These are phyloP conservation scores for Melieria picta DNA, from an alignment of 2,888 invertebrate species.

Conservation along the genomic window DNA sequence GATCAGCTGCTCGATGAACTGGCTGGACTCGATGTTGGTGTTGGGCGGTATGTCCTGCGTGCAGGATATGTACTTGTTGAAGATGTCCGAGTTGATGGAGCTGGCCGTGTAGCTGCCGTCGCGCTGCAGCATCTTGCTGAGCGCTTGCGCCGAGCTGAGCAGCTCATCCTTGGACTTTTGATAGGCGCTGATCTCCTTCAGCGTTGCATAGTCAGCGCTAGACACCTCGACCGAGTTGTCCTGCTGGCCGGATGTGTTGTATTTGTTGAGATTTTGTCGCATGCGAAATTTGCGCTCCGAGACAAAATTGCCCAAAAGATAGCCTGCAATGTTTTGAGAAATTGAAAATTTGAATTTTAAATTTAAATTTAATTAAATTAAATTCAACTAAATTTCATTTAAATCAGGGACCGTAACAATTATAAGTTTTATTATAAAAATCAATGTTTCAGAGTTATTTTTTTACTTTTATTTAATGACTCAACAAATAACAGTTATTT, in stretches of 20 bases:
- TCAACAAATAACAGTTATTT: too few species aligned
- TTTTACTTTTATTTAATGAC: too few species aligned
- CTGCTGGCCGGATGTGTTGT: slow-evolving; percentile 38
- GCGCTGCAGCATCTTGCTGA: slow-evolving; percentile 54
- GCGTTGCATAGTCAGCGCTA: slow-evolving; percentile 56
- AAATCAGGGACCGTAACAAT: too few species aligned
- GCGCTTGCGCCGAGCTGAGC: slow-evolving; percentile 55
- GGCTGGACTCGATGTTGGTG: slow-evolving; percentile 58
- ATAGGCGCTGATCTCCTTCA: slow-evolving; percentile 61
- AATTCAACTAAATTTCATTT: too few species aligned
- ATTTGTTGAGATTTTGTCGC: slow-evolving; percentile 56
- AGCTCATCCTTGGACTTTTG: slow-evolving; percentile 59
- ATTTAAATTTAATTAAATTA: not conserved
- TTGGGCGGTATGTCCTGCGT: slow-evolving; percentile 62
- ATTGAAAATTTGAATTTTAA: not conserved
- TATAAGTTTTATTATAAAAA: too few species aligned
- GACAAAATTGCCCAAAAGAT: slow-evolving; percentile 65
- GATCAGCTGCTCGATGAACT: slow-evolving; percentile 61
- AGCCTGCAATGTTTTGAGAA: slow-evolving; percentile 52
- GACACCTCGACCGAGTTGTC: slow-evolving; percentile 51
- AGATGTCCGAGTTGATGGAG: slow-evolving; percentile 61
- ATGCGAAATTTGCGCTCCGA: slow-evolving; percentile 63
- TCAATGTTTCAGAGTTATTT: too few species aligned
- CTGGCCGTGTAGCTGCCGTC: slow-evolving; percentile 58
- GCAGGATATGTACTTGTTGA: slow-evolving; percentile 62